Conservation (phyloP, 2,797 vertebrate genomes). For the Oreochromis grahami region DNA sequence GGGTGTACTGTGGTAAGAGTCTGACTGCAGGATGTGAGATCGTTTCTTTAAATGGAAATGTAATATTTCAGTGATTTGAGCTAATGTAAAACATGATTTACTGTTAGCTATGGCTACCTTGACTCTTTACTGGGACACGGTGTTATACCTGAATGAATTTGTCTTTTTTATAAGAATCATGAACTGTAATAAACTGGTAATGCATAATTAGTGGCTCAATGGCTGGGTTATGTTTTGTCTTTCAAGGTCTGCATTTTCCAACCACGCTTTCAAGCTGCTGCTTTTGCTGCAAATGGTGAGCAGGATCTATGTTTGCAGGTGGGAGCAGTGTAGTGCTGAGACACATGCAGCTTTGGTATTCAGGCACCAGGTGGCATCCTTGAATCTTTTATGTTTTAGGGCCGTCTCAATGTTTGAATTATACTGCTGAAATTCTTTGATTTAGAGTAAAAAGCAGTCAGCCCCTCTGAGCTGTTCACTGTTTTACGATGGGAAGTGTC, state of each 20-base stretch:
- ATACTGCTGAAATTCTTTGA: not conserved
- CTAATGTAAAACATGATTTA: not conserved
- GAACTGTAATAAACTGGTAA: conserved; percentile 57
- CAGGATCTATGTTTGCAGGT: rapidly evolving
- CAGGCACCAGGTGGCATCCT: conserved; percentile 63
- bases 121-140: conserved; percentile 2
- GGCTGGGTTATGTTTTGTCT: not conserved
- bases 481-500: not conserved
- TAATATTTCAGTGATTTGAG: not conserved
- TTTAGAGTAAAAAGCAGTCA: not conserved
- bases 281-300: not conserved
- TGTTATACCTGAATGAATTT: conserved; percentile 17
- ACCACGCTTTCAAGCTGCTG: not conserved
- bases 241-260: not conserved
- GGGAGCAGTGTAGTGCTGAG: not conserved
- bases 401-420: not conserved
- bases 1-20: not conserved
- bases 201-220: not conserved
- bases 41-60: not conserved
- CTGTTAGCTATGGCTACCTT: conserved; percentile 14
- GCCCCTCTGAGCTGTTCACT: not conserved
- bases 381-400: not conserved
- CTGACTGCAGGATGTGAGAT: not conserved
- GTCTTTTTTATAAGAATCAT: conserved; percentile 46
- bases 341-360: conserved; percentile 4